Base-by-base conservation (phyloP, 1,140 invertebrate species). In the Bombus waltoni region DNA sequence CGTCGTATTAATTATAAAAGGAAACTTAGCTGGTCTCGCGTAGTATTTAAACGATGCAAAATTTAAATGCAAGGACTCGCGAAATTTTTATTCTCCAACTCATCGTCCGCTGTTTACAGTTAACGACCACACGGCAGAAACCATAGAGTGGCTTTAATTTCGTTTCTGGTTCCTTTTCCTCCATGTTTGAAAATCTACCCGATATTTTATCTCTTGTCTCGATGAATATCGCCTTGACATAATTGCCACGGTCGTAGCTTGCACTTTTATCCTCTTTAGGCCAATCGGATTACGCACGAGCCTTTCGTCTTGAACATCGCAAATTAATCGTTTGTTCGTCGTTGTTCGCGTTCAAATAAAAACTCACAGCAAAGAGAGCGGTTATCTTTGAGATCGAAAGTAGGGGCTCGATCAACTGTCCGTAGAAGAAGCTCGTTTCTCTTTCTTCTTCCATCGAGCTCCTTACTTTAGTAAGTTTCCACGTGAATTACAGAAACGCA, bases 401-500 rank as follows among this genome's bases (percentile, higher is more conserved):
- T 78, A n/a, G 13, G 40, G 38, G n/a, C 32, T 28, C 57, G 38
- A 15, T 32, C 32, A 59, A 18, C 38, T 25, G 18, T 22, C 53
- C 38, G 10, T 18, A 35, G 18, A 18, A 35, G 18, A 18, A 28
- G 11, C 38, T 57, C 22, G 72, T 25, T 73, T 44, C 78, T 42
- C 28, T 35, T 47, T n/a, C 62, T 18, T 32, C 57, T 59, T 71
- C 15, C 10, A 35, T 40, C 47, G 28, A 6, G 57, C 70, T n/a
- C 35, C 3, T 62, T 18, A 62, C 11, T 5, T 25, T 25, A 62
- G 13, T 47, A 38, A 57, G 28, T 47, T 72, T 84, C 68, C 25
- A 68, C 47, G 40, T 32, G 82, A 83, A 78, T 70, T 57, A 81
- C 78, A 83, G 83, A 86, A 88, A 88, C 75, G 74, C 75, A 68